Percentiles rank a stretch among this genome's conserved stretches.
These are phyloP conservation scores for Drosophila sp. DNA, from an alignment of 1,140 invertebrate species.

Conservation along the genomic window DNA sequence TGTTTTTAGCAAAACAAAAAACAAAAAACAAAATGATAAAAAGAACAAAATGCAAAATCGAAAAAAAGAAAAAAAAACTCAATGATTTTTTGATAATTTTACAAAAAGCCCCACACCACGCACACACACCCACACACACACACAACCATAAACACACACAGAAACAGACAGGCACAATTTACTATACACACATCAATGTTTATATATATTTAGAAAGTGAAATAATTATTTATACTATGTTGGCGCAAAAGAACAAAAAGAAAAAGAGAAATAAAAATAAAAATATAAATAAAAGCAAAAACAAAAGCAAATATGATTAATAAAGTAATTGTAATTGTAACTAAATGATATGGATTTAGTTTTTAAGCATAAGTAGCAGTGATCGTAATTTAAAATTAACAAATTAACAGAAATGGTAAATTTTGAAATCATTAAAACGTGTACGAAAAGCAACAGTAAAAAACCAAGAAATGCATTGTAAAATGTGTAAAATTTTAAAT, in stretches of 20 bases:
- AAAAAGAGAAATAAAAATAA: no score
- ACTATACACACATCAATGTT: conserved; percentile 70
- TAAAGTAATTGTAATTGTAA: conserved; percentile 66
- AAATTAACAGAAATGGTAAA: conserved; percentile 58
- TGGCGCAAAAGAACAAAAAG: conserved; percentile 72
- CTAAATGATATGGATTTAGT: conserved; percentile 73
- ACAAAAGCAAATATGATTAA: conserved; percentile 33
- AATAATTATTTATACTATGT: conserved; percentile 77
- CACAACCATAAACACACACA: conserved; percentile 34
- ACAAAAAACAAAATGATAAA: conserved; percentile 37
- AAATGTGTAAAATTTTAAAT: conserved; percentile 67
- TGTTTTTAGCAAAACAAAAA: conserved; percentile 52
- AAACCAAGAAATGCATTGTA: conserved; percentile 71
- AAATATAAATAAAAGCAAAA: no score
- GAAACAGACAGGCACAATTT: conserved; percentile 50
- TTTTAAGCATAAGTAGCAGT: conserved; percentile 78
- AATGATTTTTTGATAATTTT: conserved; percentile 84
- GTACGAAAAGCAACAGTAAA: conserved; percentile 81
- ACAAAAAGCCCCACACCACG: conserved; percentile 57
- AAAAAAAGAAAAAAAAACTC: conserved; percentile 59
- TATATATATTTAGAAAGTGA: conserved; percentile 82
- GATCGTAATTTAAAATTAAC: conserved; percentile 83
- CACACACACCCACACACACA: conserved; percentile 37
- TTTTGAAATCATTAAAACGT: conserved; percentile 68
- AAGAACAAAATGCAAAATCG: conserved; percentile 33